Evolutionary conservation across 2,113 vertebrate species (phyloP), one percentile per base, ranked within the genome.

Genomic region (Callocephalon fimbriatum): DNA sequence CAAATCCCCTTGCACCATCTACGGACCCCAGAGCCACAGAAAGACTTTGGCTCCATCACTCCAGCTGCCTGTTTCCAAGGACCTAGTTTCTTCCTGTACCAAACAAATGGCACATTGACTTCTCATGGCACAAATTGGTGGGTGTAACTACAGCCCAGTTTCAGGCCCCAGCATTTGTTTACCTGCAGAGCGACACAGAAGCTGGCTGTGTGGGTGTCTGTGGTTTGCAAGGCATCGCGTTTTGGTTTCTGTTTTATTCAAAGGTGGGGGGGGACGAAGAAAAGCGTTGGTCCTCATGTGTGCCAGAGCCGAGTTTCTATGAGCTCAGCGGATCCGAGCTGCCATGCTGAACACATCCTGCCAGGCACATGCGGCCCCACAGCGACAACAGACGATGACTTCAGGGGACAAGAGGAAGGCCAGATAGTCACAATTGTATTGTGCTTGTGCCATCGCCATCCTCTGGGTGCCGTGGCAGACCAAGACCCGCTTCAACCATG

Each of bases 141-240:
- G 29, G 73, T 85, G 95, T 97, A 97, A 98, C 97, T 96, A 96
- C 72, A 97, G 96, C 95, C 76, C 35, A 37, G 88, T 20, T 32
- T 42, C 22, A 61, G 86, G 62, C 22, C 78, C 42, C 84, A 87
- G 61, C 62, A n/a, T 51, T 73, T 80, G 59, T 91, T 96, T 74
- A 96, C 94, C 97, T 97, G 84, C 86, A 70, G 15, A 94, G 82
- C 5, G 32, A 48, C 93, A 93, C 56, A 95, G 29, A 42, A 82
- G 86, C 72, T n/a, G 70, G n/a, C 79, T 54, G 70, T 56, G 85
- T 91, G 92, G 86, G 92, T 76, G 93, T 15, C 70, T 72, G 89
- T 56, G 86, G 95, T 82, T 95, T 82, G 70, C 67, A 50, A 94
- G 82, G 82, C 88, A 88, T 56, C 3, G 0, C 78, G 54, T 47